phyloP scores from a whole-genome alignment of 2,113 vertebrate species.

The Tetrao urogallus region DNA sequence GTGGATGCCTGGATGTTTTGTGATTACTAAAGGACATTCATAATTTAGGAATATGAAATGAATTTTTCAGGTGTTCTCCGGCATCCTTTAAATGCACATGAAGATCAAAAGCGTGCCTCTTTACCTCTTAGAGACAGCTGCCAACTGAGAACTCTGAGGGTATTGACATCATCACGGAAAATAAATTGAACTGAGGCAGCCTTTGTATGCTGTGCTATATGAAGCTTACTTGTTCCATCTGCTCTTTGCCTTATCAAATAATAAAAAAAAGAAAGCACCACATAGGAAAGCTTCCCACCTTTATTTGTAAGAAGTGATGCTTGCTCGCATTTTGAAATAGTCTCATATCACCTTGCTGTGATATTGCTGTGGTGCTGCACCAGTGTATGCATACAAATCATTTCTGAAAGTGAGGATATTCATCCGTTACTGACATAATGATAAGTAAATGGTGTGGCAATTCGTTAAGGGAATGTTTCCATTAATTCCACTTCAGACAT shows the following conservation, averaged over 20 bases:
- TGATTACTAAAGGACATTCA: background rate
- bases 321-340: background rate
- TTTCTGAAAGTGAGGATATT: background rate
- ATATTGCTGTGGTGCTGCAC: background rate
- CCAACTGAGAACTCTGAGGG: background rate
- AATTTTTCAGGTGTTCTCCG: background rate
- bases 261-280: background rate
- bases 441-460: background rate
- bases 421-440: background rate
- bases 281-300: background rate
- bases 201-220: background rate
- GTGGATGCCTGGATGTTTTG: background rate
- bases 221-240: background rate
- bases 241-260: background rate
- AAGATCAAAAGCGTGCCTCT: background rate
- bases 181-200: background rate
- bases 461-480: background rate
- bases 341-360: background rate
- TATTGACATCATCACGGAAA: background rate
- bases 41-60: background rate
- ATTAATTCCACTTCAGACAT: background rate
- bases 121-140: background rate
- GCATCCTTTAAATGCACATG: background rate
- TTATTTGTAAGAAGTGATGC: background rate
- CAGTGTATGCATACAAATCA: background rate